Evolutionary conservation across 92 coral and sea anemone genomes (phyloP), one percentile per base, ranked within the genome.

Genomic region (Zoanthus gigantus): DNA sequence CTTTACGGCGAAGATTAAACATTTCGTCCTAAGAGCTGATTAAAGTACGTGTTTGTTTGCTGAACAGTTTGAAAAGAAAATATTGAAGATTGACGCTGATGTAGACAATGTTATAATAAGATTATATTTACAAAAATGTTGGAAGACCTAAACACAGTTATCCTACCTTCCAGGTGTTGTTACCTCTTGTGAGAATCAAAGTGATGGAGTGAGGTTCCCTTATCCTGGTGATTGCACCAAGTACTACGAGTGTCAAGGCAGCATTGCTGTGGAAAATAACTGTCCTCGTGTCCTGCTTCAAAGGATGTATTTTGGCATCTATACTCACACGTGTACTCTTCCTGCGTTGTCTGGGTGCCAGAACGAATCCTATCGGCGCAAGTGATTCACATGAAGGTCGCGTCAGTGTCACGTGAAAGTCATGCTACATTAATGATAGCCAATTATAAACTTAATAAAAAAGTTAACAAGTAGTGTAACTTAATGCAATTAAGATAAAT

Each of bases 191-290:
- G 18, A 5, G 9, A 77, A 77, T 60, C 82, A 77, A 23, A n/a
- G n/a, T 8, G 67, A 77, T 53, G 82, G 67, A 29, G 15, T 7
- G 12, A 77, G 37, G 82, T 28, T 77, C 66, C 82, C 82, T 77
- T 77, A 50, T 77, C 82, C 82, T 23, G 67, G 66, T 0, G 82
- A 52, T 44, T 77, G 65, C 11, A 77, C 46, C 46, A 77, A 50
- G 82, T 77, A 77, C 67, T 50, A 50, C n/a, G 45, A 29, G 66
- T 77, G 82, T 34, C 34, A 50, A 16, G 82, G 16, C 46, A 17
- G 23, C 28, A 5, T 30, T 0, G 78, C 30, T 5, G 23, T 74
- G 14, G 67, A 30, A 29, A 77, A 77, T 9, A 17, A 48, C 14
- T 77, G 82, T 32, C 23, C 52, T 34, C 9, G 10, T 12, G 0